phyloP scores from a whole-genome alignment of 2,113 vertebrate species.

The Balaeniceps rex region DNA sequence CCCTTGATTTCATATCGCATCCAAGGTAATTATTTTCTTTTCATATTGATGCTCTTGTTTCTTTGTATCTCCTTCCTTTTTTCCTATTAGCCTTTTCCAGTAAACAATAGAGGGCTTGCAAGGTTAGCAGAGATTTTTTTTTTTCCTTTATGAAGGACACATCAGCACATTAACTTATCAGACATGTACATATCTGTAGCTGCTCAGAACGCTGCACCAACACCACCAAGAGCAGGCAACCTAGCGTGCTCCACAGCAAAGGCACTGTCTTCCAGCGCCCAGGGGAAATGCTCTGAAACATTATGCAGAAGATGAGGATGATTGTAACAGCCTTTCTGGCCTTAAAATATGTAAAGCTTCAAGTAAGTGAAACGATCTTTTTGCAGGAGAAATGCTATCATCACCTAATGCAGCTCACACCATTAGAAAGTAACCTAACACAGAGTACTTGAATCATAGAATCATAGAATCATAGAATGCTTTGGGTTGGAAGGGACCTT shows the following conservation, averaged over 20 bases:
- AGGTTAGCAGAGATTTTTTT: neutral
- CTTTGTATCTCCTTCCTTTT: neutral
- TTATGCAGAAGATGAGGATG: neutral
- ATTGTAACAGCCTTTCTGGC: neutral
- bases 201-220: neutral
- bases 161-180: neutral
- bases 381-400: neutral
- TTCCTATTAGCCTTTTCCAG: neutral
- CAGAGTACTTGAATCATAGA: neutral
- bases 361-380: neutral
- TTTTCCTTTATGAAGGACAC: neutral
- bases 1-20: constrained; percentile 32
- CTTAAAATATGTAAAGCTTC: neutral
- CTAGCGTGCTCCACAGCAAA: neutral
- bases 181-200: neutral
- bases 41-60: constrained; percentile 12
- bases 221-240: neutral
- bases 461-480: no score
- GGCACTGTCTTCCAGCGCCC: neutral
- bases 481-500: no score
- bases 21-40: constrained; percentile 57
- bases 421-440: neutral
- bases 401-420: neutral
- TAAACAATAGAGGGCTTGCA: neutral
- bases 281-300: neutral